Percentiles rank a stretch among this genome's conserved stretches.
phyloP scores from a whole-genome alignment of 2,888 invertebrate species.

The Tricholauxania praeusta region DNA sequence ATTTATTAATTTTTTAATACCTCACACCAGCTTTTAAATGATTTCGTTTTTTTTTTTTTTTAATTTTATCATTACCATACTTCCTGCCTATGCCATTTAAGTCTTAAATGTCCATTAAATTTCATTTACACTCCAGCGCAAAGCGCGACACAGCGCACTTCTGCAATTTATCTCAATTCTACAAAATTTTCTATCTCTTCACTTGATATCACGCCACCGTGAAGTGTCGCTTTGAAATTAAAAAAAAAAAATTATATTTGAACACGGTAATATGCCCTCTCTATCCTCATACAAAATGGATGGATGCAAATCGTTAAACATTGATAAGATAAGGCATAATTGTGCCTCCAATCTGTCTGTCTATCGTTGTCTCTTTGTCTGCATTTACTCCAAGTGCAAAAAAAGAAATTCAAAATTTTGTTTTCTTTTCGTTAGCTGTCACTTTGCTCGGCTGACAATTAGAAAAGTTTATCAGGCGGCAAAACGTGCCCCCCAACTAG shows the following conservation, averaged over 20 bases:
- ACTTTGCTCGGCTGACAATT: constrained; percentile 16
- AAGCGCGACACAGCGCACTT: neutral
- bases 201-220: neutral
- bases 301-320: constrained; percentile 23
- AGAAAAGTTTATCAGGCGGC: constrained; percentile 14
- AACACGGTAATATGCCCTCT: too few relatives aligned
- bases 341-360: constrained; percentile 11
- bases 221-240: neutral
- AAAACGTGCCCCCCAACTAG: neutral
- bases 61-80: neutral
- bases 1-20: too few relatives aligned
- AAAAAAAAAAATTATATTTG: too few relatives aligned
- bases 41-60: too few relatives aligned
- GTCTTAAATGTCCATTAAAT: constrained; percentile 9
- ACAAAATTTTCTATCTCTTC: neutral
- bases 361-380: neutral
- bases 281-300: neutral
- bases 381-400: neutral
- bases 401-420: too few relatives aligned
- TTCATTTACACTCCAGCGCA: constrained; percentile 2
- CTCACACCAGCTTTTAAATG: too few relatives aligned
- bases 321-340: constrained; percentile 26
- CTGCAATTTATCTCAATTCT: neutral
- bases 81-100: neutral
- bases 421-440: neutral